Evolutionary conservation across 2,888 invertebrate genomes (phyloP).

Genomic region (Apamea anceps): DNA sequence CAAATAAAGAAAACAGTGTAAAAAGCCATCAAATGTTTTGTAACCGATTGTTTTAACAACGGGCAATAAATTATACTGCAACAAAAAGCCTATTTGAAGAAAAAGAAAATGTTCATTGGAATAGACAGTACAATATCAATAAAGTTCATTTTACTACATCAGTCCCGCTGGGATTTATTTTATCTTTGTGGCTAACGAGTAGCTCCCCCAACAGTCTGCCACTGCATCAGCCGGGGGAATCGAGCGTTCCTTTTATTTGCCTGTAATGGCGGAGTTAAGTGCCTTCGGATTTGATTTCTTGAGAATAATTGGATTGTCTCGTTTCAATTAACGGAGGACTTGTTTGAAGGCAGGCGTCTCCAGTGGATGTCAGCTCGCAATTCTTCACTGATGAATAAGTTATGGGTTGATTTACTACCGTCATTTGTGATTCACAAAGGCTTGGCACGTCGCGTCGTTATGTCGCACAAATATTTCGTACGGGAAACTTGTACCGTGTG

Average conservation of each 20-base stretch:
- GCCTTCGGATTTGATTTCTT: slow-evolving; percentile 65
- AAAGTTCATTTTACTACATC: slow-evolving; percentile 61
- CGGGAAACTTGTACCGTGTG: slow-evolving; percentile 7
- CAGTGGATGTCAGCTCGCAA: slow-evolving; percentile 44
- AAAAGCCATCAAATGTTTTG: slow-evolving; percentile 7
- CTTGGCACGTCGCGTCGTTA: slow-evolving; percentile 30
- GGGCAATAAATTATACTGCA: slow-evolving; percentile 21
- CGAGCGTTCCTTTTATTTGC: slow-evolving; percentile 62
- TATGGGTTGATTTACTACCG: slow-evolving; percentile 54
- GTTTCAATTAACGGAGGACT: slow-evolving; percentile 59
- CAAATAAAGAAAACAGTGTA: background rate
- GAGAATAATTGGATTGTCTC: slow-evolving; percentile 64
- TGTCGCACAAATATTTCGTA: slow-evolving; percentile 29
- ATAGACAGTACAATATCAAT: slow-evolving; percentile 48
- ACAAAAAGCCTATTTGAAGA: slow-evolving; percentile 23
- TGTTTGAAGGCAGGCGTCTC: slow-evolving; percentile 48
- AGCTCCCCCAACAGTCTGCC: slow-evolving; percentile 53
- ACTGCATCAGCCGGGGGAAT: slow-evolving; percentile 56
- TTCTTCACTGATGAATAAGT: slow-evolving; percentile 60
- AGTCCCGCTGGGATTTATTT: slow-evolving; percentile 56
- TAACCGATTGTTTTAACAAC: slow-evolving; percentile 11
- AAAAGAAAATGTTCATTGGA: slow-evolving; percentile 34
- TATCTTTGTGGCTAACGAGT: slow-evolving; percentile 63
- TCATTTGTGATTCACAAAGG: slow-evolving; percentile 58
- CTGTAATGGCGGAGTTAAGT: slow-evolving; percentile 64